Evolutionary conservation across 1,140 invertebrate genomes (phyloP).

Genomic region (Bacillus rossius): DNA sequence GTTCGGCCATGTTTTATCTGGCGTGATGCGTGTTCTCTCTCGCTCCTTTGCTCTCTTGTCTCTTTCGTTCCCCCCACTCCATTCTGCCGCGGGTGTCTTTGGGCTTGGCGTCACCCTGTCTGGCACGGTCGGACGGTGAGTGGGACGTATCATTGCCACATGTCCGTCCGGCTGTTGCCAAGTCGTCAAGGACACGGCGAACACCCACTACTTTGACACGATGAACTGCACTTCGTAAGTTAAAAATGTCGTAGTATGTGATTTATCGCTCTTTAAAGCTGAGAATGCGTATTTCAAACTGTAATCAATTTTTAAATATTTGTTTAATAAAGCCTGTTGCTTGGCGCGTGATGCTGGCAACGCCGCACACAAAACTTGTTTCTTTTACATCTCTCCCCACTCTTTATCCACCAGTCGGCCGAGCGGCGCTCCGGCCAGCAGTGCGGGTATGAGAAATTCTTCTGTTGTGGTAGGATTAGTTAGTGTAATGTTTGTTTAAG

Average conservation of each 20-base stretch:
- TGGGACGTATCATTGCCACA: conserved; percentile 31
- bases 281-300: too few relatives aligned
- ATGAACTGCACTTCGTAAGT: conserved; percentile 43
- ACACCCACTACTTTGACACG: conserved; percentile 34
- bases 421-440: neutral
- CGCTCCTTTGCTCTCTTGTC: conserved; percentile 19
- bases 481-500: too few relatives aligned
- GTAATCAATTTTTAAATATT: too few relatives aligned
- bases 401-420: conserved; percentile 12
- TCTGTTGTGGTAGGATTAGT: too few relatives aligned
- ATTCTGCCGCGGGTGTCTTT: conserved; percentile 6
- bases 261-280: too few relatives aligned
- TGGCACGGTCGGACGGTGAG: conserved; percentile 59
- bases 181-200: too few relatives aligned
- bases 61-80: conserved; percentile 9
- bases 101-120: conserved; percentile 77
- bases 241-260: too few relatives aligned
- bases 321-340: too few relatives aligned
- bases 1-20: too few relatives aligned
- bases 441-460: neutral
- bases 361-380: conserved; percentile 53
- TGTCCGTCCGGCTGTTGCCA: conserved; percentile 51
- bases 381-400: conserved; percentile 31
- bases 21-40: conserved; percentile 16
- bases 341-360: conserved; percentile 44